Percentiles rank a stretch among this genome's conserved stretches.
Conservation (phyloP, 2,888 invertebrate genomes). For the Aspidiotus rigidus region DNA sequence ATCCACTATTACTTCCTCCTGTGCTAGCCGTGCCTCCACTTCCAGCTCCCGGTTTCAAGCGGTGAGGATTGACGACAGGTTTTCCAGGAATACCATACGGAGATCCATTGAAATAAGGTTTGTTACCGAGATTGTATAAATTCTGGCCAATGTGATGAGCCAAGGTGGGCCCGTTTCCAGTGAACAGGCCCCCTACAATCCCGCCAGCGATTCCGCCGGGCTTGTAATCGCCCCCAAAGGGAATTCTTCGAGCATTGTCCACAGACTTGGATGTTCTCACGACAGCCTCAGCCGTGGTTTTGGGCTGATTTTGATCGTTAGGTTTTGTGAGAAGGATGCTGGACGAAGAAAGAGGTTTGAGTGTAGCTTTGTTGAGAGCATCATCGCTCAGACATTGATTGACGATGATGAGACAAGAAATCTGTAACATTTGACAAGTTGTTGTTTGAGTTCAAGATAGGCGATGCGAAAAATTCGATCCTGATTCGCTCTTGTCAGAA, state of each 20-base stretch:
- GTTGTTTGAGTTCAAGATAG: too few relatives aligned
- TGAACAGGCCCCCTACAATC: constrained; percentile 4
- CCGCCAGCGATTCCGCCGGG: constrained; percentile 18
- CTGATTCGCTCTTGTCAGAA: too few relatives aligned
- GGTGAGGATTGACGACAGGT: constrained; percentile 18
- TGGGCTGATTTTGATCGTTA: too few relatives aligned
- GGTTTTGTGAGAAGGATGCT: not conserved
- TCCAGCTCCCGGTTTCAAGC: constrained; percentile 35
- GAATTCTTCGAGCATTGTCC: not conserved
- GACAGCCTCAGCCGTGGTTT: not conserved
- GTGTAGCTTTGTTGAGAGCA: not conserved
- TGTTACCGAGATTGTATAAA: constrained; percentile 27
- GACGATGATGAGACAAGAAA: not conserved
- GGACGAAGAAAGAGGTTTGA: not conserved
- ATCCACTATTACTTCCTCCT: constrained; percentile 35
- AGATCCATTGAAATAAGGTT: constrained; percentile 26
- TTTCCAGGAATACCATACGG: constrained; percentile 26
- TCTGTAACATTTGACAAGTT: not conserved
- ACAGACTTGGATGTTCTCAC: not conserved
- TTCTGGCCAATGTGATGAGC: constrained; percentile 23
- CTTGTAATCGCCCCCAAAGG: not conserved
- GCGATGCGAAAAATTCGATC: too few relatives aligned
- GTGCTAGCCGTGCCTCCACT: constrained; percentile 39
- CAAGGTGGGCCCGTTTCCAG: constrained; percentile 23
- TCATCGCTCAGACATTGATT: not conserved